Evolutionary conservation across 2,113 vertebrate genomes (phyloP).

Genomic region (Poicephalus gulielmi): DNA sequence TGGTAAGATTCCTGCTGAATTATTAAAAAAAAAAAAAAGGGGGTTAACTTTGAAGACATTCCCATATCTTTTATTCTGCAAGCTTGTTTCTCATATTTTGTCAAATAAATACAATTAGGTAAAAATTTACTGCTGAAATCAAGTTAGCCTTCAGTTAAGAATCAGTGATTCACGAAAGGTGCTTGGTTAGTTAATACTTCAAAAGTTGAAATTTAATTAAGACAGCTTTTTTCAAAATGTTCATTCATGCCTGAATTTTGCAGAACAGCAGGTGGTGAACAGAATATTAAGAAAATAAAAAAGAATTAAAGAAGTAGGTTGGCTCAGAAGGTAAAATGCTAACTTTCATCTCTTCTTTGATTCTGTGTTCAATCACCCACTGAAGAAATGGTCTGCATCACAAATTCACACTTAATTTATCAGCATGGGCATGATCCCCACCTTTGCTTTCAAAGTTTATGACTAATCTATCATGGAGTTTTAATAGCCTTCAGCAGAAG

Average conservation of each 20-base stretch:
- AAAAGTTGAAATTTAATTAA: conserved; percentile 24
- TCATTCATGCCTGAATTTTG: conserved; percentile 1
- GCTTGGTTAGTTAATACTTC: conserved; percentile 1
- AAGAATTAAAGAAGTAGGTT: not conserved
- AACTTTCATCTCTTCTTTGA: conserved; percentile 20
- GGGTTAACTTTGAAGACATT: not conserved
- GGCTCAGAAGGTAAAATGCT: not conserved
- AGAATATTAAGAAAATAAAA: not conserved
- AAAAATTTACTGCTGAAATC: conserved; percentile 1
- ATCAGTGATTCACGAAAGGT: conserved; percentile 10
- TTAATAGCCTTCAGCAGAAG: not conserved
- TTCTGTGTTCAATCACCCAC: not conserved
- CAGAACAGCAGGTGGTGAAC: not conserved
- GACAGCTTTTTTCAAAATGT: not conserved
- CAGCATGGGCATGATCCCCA: not conserved
- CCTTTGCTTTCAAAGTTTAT: not conserved
- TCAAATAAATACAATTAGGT: conserved; percentile 11
- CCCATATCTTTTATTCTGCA: not conserved
- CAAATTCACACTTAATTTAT: conserved; percentile 3
- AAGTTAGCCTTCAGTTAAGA: conserved; percentile 10
- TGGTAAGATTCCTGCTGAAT: not conserved
- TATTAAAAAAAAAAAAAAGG: not conserved
- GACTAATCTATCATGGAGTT: not conserved
- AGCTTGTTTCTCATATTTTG: not conserved
- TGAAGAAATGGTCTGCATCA: not conserved